These are phyloP conservation scores for Ondatra zibethicus DNA, from an alignment of 2,113 vertebrate genomes.

Conservation along the genomic window DNA sequence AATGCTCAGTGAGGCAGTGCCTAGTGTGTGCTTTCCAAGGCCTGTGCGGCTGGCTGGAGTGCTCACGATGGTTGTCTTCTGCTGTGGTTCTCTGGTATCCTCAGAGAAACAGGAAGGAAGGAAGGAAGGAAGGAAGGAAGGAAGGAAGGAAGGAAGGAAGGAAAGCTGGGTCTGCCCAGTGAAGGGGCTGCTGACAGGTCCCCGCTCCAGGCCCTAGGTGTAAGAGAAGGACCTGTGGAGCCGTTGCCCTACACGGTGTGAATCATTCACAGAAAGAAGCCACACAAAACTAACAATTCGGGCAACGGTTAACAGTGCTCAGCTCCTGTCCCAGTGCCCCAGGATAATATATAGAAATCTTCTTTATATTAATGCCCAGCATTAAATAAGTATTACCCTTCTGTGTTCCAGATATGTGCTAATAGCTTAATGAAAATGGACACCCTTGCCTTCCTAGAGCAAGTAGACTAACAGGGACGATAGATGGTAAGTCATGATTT, in stretches of 20 bases:
- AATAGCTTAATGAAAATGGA: not conserved
- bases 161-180: not conserved
- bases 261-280: not conserved
- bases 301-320: not conserved
- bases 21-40: not conserved
- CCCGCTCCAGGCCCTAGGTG: not conserved
- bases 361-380: not conserved
- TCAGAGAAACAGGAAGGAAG: not conserved
- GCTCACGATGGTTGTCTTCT: not conserved
- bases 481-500: constrained; percentile 28
- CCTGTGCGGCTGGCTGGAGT: not conserved
- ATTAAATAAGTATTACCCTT: not conserved
- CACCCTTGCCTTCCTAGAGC: not conserved
- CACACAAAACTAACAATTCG: not conserved
- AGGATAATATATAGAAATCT: not conserved
- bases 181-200: not conserved
- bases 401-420: not conserved
- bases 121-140: too few relatives aligned
- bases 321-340: not conserved
- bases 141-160: not conserved
- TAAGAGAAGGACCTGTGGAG: not conserved
- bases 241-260: not conserved
- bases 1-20: not conserved
- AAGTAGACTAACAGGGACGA: not conserved
- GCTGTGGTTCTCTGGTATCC: too few relatives aligned